Evolutionary conservation across 2,888 invertebrate genomes (phyloP), one percentile per base, ranked within the genome.

Genomic region (Dasypogon diadema): DNA sequence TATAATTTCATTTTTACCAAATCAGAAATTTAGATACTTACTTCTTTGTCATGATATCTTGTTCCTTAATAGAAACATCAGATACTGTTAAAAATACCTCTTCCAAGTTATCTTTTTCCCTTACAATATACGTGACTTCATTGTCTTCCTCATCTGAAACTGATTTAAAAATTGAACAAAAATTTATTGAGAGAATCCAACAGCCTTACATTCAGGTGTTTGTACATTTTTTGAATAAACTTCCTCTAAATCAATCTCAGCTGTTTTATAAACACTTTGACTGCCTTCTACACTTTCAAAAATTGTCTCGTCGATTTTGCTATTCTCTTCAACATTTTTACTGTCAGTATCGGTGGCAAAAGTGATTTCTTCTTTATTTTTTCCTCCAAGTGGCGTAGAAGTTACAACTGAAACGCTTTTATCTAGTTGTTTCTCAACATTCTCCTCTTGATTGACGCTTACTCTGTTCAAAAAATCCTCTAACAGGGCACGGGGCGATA

Each of bases 41-140:
- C 82, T 83, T 82, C 78, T 85, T 85, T 63, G 83, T 88, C 58
- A 86, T 81, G 1, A 86, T 82, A 81, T 89, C 87, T 77, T 86
- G 86, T 83, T 89, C 90, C 76, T 87, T 87, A 46, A 90, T 86
- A 78, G 87, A 86, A 48, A 87, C 88, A 30, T 79, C 83, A 4
- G 87, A 88, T 78, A 89, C 83, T 16, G 88, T 85, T 24, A 89
- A 80, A 77, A 88, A 87, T 75, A 89, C 78, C 14, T 87, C 84
- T 46, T 87, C 87, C 55, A 83, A 82, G 4, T 84, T 83, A 46
- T 82, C 80, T 16, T 80, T 80, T 16, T 79, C 76, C 26, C 80
- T 80, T 0, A 84, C 85, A 76, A 84, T 83, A 63, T 85, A 87
- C 0, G 85, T 81, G 51, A 81, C 81, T 76, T 86, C 82, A 80